Conservation (phyloP, 1,140 invertebrate species). For the Hirudo medicinalis region DNA sequence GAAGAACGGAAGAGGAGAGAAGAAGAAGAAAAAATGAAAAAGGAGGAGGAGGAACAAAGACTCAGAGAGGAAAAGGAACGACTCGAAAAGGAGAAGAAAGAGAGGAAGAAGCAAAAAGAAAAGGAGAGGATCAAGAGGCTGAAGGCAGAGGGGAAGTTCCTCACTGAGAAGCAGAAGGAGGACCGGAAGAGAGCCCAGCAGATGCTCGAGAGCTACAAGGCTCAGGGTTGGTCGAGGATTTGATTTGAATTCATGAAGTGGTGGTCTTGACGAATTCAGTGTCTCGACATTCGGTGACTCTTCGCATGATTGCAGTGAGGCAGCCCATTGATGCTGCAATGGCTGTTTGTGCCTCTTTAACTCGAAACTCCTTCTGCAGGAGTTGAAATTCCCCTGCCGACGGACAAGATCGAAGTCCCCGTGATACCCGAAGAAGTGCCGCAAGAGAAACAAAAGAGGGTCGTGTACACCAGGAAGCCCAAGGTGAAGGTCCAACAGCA, state of each 20-base stretch:
- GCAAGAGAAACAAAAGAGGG: slow-evolving; percentile 6
- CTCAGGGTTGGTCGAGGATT: slow-evolving; percentile 50
- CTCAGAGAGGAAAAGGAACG: slow-evolving; percentile 36
- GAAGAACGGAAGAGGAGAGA: slow-evolving; percentile 63
- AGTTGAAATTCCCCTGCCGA: not conserved
- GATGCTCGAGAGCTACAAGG: slow-evolving; percentile 71
- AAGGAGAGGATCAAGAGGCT: slow-evolving; percentile 80
- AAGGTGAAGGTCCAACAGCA: slow-evolving; percentile 10
- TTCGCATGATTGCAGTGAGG: not conserved
- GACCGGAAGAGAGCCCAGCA: slow-evolving; percentile 71
- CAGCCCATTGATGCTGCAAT: not conserved
- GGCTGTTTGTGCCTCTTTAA: not conserved
- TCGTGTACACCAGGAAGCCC: not conserved
- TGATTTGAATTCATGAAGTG: not conserved
- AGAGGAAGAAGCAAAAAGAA: slow-evolving; percentile 82
- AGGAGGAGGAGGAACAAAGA: slow-evolving; percentile 30
- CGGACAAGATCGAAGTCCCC: not conserved
- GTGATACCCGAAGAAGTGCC: not conserved
- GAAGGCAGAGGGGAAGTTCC: slow-evolving; percentile 82
- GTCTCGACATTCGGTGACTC: not conserved
- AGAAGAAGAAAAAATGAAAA: slow-evolving; percentile 43
- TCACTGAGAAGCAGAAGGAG: slow-evolving; percentile 73
- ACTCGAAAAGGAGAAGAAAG: slow-evolving; percentile 57
- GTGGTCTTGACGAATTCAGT: not conserved
- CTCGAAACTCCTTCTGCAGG: not conserved